Percentiles rank a stretch among this genome's conserved stretches.
Conservation (phyloP, 2,888 invertebrate species). For the Himalopsyche kuldschensis region DNA sequence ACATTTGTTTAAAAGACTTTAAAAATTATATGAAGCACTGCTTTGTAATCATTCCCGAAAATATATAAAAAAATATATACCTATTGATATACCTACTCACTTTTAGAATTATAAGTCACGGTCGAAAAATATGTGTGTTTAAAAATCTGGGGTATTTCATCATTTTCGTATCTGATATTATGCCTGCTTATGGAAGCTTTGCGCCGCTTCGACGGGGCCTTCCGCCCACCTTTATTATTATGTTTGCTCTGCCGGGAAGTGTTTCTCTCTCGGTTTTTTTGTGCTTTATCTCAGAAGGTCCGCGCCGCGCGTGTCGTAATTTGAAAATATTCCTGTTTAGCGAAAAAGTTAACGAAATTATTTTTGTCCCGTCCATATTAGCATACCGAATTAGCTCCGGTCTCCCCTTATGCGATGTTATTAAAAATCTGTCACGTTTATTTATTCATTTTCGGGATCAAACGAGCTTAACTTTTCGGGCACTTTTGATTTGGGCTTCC, state of each 20-base stretch:
- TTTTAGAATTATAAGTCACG: too few species aligned
- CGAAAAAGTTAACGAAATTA: constrained; percentile 31
- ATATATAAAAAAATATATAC: too few species aligned
- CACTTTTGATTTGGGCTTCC: neutral
- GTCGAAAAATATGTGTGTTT: too few species aligned
- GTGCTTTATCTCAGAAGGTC: constrained; percentile 5
- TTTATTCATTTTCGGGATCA: neutral
- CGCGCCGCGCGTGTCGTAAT: constrained; percentile 6
- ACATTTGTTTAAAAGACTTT: too few species aligned
- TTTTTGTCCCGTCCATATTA: constrained; percentile 15
- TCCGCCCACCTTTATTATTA: constrained; percentile 6
- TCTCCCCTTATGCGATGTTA: neutral
- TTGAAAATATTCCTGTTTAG: constrained; percentile 26
- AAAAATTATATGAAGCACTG: too few species aligned
- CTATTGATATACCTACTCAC: too few species aligned
- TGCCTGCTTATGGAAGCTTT: neutral
- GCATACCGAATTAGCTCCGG: constrained; percentile 18
- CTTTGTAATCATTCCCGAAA: too few species aligned
- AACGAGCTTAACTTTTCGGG: neutral
- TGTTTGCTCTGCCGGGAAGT: constrained; percentile 22
- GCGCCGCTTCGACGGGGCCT: neutral
- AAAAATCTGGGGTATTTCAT: too few species aligned
- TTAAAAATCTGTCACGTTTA: neutral
- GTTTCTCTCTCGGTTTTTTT: constrained; percentile 11
- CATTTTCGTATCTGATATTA: constrained; percentile 2